A percentile compares a stretch with the other conserved stretches of the same genome.
Evolutionary conservation across 2,888 invertebrate species (phyloP).

Genomic region (Sabellastarte sp.): DNA sequence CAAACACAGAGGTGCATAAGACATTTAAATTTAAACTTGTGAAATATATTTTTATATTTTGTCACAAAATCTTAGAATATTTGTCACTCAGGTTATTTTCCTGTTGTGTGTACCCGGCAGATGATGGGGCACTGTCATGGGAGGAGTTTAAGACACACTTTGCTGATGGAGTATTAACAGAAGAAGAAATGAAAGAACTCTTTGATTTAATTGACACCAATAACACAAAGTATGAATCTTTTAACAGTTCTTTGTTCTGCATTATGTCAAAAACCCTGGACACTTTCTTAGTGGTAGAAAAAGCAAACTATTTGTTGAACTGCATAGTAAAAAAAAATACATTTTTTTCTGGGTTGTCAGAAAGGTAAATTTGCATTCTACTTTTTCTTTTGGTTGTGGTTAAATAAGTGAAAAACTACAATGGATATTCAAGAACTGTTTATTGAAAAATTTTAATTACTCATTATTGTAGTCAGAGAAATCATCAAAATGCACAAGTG

Average conservation of each 20-base stretch:
- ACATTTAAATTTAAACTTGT: neutral
- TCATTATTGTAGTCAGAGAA: too few relatives aligned
- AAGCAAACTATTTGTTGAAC: too few relatives aligned
- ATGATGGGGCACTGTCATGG: constrained; percentile 51
- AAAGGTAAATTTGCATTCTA: too few relatives aligned
- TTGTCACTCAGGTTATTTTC: neutral
- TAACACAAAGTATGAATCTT: constrained; percentile 43
- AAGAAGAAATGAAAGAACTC: constrained; percentile 41
- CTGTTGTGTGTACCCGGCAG: constrained; percentile 25
- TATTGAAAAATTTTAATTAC: too few relatives aligned
- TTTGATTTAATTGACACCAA: constrained; percentile 53
- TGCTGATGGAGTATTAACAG: constrained; percentile 52
- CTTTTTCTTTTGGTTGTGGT: too few relatives aligned
- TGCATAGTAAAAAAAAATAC: too few relatives aligned
- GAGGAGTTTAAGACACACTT: constrained; percentile 51
- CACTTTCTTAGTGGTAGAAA: too few relatives aligned
- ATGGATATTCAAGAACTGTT: too few relatives aligned
- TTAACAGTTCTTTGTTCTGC: neutral
- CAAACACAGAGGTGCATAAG: too few relatives aligned
- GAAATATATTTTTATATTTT: neutral
- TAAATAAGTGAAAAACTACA: too few relatives aligned
- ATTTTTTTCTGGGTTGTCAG: too few relatives aligned
- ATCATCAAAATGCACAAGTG: too few relatives aligned
- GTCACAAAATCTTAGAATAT: neutral
- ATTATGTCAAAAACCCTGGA: neutral